Evolutionary conservation across 2,888 invertebrate species (phyloP).

Genomic region (Ectemnius lituratus): DNA sequence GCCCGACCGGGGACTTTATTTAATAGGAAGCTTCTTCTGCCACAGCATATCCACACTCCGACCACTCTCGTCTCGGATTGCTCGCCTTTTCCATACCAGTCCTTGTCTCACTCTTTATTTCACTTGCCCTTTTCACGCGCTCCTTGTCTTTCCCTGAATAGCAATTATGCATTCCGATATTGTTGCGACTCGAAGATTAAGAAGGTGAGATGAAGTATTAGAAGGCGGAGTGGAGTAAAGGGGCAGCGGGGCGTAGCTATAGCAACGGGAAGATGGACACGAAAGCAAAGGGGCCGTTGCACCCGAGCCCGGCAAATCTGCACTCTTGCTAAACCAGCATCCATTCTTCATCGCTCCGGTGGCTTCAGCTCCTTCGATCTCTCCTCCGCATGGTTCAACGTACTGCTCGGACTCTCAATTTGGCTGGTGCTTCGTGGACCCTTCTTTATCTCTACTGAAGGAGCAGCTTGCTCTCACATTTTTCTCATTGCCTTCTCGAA

Average conservation of each 20-base stretch:
- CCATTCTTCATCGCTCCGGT: conserved; percentile 73
- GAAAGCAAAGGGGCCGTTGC: conserved; percentile 75
- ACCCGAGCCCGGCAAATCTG: conserved; percentile 73
- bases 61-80: conserved; percentile 22
- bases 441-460: conserved; percentile 24
- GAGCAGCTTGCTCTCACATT: conserved; percentile 6
- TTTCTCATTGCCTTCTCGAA: conserved; percentile 5
- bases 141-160: too few species aligned
- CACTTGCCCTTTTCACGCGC: not conserved
- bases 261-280: conserved; percentile 67
- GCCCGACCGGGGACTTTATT: conserved; percentile 67
- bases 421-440: conserved; percentile 44
- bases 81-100: not conserved
- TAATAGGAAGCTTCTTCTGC: conserved; percentile 59
- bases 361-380: conserved; percentile 61
- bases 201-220: conserved; percentile 48
- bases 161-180: too few species aligned
- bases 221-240: conserved; percentile 51
- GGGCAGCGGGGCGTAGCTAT: conserved; percentile 69
- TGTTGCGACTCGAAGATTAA: not conserved
- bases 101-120: not conserved
- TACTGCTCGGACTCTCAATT: conserved; percentile 57
- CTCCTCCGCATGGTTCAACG: conserved; percentile 53
- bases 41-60: conserved; percentile 35
- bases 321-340: conserved; percentile 75